Conservation (phyloP, 2,113 vertebrate species). For the Panthera uncia region DNA sequence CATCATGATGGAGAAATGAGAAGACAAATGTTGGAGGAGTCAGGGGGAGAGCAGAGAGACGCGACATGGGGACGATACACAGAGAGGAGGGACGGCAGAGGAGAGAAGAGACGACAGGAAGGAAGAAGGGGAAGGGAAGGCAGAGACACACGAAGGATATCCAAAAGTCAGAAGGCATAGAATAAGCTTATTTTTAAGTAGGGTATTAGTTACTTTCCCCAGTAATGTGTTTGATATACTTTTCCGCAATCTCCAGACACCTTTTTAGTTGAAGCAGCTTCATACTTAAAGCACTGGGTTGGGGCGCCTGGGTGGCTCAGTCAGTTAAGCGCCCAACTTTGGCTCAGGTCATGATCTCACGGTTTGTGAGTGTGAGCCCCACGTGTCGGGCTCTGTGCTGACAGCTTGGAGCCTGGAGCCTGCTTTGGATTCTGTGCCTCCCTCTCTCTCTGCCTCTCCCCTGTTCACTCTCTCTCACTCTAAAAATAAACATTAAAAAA, state of each 20-base stretch:
- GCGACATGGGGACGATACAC: not conserved
- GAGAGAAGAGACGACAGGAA: not conserved
- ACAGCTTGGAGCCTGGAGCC: too few species aligned
- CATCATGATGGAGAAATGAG: not conserved
- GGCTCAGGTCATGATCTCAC: too few species aligned
- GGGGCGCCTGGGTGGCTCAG: too few species aligned
- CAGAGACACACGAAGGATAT: not conserved
- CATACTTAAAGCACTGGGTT: not conserved
- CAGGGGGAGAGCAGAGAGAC: not conserved
- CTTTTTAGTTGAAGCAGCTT: not conserved
- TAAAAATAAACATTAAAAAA: too few species aligned
- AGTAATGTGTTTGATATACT: not conserved
- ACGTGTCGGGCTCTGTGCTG: too few species aligned
- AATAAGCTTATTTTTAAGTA: not conserved
- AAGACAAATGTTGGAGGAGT: not conserved
- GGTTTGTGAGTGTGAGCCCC: too few species aligned
- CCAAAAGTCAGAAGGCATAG: not conserved
- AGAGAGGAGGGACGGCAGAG: not conserved
- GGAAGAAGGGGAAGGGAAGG: not conserved
- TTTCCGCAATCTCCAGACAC: not conserved
- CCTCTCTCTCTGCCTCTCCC: too few species aligned
- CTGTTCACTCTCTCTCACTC: too few species aligned
- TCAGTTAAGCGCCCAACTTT: rapidly evolving
- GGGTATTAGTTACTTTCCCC: not conserved
- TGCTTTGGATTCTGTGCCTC: too few species aligned